Evolutionary conservation across 2,888 invertebrate species (phyloP).

Genomic region (Nycteola revayana): DNA sequence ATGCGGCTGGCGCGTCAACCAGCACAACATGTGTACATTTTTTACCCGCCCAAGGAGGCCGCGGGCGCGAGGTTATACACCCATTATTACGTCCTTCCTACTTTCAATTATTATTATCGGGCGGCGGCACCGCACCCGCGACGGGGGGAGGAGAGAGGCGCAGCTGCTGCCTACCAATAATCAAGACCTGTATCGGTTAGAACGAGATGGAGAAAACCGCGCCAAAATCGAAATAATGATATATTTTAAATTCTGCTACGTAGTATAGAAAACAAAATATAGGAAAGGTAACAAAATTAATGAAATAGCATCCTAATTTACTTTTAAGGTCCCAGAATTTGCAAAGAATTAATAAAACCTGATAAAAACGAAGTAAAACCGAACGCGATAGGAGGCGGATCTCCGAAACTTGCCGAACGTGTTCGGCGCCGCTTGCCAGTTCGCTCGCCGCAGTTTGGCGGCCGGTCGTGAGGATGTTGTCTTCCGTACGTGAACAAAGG

Average conservation of each 20-base stretch:
- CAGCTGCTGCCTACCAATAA: slow-evolving; percentile 83
- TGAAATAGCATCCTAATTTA: slow-evolving; percentile 9
- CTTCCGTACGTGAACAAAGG: slow-evolving; percentile 75
- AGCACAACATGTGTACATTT: slow-evolving; percentile 77
- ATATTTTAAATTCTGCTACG: slow-evolving; percentile 13
- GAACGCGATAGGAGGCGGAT: slow-evolving; percentile 80
- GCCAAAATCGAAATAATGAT: slow-evolving; percentile 30
- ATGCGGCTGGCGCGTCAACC: slow-evolving; percentile 50
- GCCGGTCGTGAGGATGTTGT: slow-evolving; percentile 80
- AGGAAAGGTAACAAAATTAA: slow-evolving; percentile 1
- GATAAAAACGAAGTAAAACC: slow-evolving; percentile 47
- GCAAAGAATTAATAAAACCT: slow-evolving; percentile 30
- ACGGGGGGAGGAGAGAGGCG: slow-evolving; percentile 81
- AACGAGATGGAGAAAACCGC: slow-evolving; percentile 62
- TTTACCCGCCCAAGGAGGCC: slow-evolving; percentile 82
- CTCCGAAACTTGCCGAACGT: slow-evolving; percentile 71
- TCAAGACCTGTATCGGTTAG: slow-evolving; percentile 71
- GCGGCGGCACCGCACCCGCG: slow-evolving; percentile 77
- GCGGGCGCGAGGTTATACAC: slow-evolving; percentile 82
- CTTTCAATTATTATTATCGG: slow-evolving; percentile 83
- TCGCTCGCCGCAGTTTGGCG: slow-evolving; percentile 78
- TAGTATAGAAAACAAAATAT: not conserved
- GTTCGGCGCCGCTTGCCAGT: slow-evolving; percentile 66
- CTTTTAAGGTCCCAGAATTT: slow-evolving; percentile 7
- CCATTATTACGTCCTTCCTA: slow-evolving; percentile 83